These are phyloP conservation scores for Atherinomorus stipes DNA, from an alignment of 2,113 vertebrate species.

Conservation along the genomic window DNA sequence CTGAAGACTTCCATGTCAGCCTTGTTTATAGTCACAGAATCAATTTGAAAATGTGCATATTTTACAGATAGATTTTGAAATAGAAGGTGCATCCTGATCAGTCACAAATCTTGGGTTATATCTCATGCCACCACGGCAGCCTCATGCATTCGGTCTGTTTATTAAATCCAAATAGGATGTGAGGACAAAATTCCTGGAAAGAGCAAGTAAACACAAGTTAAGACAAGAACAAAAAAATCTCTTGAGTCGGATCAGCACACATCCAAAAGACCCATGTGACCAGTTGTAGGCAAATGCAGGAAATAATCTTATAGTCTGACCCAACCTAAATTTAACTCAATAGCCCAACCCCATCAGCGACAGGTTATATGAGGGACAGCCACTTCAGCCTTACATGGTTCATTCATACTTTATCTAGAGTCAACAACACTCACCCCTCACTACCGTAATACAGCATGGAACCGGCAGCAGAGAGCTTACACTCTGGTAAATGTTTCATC, in stretches of 20 bases:
- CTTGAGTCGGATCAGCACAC: conserved; percentile 6
- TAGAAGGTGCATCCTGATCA: too few species aligned
- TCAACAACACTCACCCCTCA: conserved; percentile 59
- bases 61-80: too few species aligned
- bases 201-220: conserved; percentile 18
- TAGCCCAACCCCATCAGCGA: conserved; percentile 32
- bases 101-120: too few species aligned
- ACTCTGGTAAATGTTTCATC: conserved; percentile 53
- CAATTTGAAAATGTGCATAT: too few species aligned
- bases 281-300: background rate
- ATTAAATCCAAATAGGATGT: background rate
- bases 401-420: conserved; percentile 70
- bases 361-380: conserved; percentile 49
- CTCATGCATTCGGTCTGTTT: background rate
- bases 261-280: background rate
- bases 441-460: conserved; percentile 38
- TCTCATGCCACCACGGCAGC: too few species aligned
- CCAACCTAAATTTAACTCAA: background rate
- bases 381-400: conserved; percentile 31
- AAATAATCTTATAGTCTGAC: conserved; percentile 24
- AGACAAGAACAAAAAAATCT: conserved; percentile 2
- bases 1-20: too few species aligned
- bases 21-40: too few species aligned
- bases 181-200: conserved; percentile 17
- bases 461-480: conserved; percentile 26